Conservation (phyloP, 1,140 invertebrate species). For the Trichonephila clavipes region DNA sequence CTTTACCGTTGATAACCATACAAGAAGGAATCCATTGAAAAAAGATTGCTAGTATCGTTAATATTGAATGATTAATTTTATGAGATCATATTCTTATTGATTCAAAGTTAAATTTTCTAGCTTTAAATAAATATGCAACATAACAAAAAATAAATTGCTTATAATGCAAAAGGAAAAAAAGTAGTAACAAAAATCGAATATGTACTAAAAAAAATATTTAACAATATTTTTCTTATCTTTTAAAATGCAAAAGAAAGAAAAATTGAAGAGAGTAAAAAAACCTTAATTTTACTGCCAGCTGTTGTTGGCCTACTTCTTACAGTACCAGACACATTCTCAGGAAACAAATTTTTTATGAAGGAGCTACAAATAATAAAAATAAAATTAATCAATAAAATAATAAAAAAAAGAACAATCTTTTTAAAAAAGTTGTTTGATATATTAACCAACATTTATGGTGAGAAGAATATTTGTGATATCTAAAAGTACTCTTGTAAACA, state of each 20-base stretch:
- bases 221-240: too few relatives aligned
- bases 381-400: not conserved
- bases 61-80: too few relatives aligned
- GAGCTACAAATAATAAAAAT: conserved; percentile 80
- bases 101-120: too few relatives aligned
- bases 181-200: not conserved
- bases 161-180: too few relatives aligned
- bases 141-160: too few relatives aligned
- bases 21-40: too few relatives aligned
- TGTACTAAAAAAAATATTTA: not conserved
- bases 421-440: too few relatives aligned
- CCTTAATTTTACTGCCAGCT: conserved; percentile 88
- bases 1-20: too few relatives aligned
- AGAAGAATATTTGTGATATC: too few relatives aligned
- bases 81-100: too few relatives aligned
- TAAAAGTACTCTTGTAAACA: not conserved
- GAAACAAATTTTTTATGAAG: conserved; percentile 86
- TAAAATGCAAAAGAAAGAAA: not conserved
- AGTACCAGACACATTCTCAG: conserved; percentile 83
- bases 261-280: conserved; percentile 72
- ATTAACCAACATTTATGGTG: not conserved
- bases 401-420: not conserved
- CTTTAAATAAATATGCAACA: too few relatives aligned
- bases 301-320: conserved; percentile 87
- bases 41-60: too few relatives aligned